Evolutionary conservation across 2,888 invertebrate species (phyloP).

Genomic region (Pseudococcus viburni): DNA sequence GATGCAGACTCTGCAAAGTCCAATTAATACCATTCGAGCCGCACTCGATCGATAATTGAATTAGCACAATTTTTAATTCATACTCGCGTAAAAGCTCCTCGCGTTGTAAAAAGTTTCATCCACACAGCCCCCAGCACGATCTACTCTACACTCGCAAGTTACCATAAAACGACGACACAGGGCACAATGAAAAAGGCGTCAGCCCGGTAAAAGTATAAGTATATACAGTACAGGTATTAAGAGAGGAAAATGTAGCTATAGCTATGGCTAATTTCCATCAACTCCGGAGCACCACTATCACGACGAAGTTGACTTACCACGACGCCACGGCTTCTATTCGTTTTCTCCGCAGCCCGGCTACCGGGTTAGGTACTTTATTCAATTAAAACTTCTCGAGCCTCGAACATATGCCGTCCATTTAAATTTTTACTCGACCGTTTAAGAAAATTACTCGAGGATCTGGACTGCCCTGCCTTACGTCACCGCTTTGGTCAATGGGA

Average conservation of each 20-base stretch:
- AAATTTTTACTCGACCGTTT: conserved; percentile 41
- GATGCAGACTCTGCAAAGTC: background rate
- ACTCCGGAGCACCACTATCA: background rate
- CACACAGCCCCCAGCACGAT: background rate
- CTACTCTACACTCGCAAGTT: background rate
- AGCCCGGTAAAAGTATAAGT: background rate
- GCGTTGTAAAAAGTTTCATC: background rate
- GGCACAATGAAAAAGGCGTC: background rate
- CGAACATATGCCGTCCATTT: conserved; percentile 41
- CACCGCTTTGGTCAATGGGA: background rate
- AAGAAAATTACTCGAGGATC: conserved; percentile 12
- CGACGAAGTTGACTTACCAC: conserved; percentile 5
- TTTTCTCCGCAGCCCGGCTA: background rate
- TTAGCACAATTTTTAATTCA: conserved; percentile 25
- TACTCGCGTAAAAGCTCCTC: conserved; percentile 10
- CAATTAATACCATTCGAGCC: conserved; percentile 10
- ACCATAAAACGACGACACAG: background rate
- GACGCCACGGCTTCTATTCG: background rate
- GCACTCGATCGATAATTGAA: conserved; percentile 10
- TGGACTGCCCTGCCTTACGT: too few relatives aligned
- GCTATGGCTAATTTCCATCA: conserved; percentile 27
- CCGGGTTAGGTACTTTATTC: conserved; percentile 35
- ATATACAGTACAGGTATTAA: background rate
- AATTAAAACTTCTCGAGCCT: conserved; percentile 23
- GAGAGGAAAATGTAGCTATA: background rate